These are phyloP conservation scores for Phalacrocorax aristotelis DNA, from an alignment of 2,113 vertebrate species.

Conservation along the genomic window DNA sequence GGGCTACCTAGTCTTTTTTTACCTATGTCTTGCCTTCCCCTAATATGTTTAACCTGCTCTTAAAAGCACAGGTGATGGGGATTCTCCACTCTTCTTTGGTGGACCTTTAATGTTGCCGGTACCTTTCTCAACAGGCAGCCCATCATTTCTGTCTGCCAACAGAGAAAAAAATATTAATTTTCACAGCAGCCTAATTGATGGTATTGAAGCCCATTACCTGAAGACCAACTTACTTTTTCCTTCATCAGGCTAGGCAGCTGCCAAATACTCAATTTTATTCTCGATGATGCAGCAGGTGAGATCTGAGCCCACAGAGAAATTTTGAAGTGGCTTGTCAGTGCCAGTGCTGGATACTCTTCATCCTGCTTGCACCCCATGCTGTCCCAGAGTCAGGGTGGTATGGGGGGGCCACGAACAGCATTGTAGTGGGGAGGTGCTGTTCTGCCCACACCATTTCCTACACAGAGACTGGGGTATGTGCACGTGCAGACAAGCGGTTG, in stretches of 20 bases:
- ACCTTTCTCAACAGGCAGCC: background rate
- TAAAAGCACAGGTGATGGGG: background rate
- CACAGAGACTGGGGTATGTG: rapidly evolving
- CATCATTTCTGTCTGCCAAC: background rate
- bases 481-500: rapidly evolving
- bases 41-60: background rate
- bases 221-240: background rate
- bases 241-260: background rate
- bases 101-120: rapidly evolving
- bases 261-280: background rate
- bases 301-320: rapidly evolving
- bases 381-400: background rate
- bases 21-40: background rate
- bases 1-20: background rate
- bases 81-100: background rate
- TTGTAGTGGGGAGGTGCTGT: background rate
- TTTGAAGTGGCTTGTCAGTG: background rate
- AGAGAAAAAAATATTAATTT: background rate
- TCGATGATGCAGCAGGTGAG: background rate
- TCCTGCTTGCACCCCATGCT: background rate
- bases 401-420: rapidly evolving
- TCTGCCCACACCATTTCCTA: background rate
- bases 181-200: background rate
- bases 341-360: background rate
- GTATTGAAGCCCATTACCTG: background rate